These are phyloP conservation scores for Cyprinodon tularosa DNA, from an alignment of 2,113 vertebrate species.

Conservation along the genomic window DNA sequence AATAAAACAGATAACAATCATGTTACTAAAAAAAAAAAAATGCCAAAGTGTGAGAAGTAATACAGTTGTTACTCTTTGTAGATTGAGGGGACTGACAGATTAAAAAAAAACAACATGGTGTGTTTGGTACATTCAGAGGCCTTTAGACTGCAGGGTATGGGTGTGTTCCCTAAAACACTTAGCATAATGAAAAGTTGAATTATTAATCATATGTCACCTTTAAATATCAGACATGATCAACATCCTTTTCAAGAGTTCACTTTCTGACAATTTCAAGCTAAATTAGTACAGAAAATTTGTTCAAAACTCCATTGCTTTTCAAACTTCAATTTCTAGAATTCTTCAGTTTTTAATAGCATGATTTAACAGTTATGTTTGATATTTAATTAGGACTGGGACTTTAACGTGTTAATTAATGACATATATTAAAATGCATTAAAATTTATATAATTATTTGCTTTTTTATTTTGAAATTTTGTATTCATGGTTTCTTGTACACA, in stretches of 20 bases:
- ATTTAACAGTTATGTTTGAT: too few species aligned
- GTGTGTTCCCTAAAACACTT: neutral
- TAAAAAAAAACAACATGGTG: slow-evolving; percentile 27
- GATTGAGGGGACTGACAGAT: neutral
- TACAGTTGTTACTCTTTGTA: slow-evolving; percentile 5
- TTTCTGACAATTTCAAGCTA: neutral
- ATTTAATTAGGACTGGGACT: too few species aligned
- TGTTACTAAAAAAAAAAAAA: neutral
- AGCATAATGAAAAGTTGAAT: neutral
- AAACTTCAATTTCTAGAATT: neutral
- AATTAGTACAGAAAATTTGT: neutral
- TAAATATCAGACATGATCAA: neutral
- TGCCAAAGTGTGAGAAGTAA: slow-evolving; percentile 32
- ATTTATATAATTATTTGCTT: too few species aligned
- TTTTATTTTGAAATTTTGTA: too few species aligned
- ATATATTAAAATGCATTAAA: too few species aligned
- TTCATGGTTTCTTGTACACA: too few species aligned
- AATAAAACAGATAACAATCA: neutral
- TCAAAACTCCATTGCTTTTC: neutral
- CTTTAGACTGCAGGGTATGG: neutral
- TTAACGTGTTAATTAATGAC: too few species aligned
- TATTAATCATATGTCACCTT: neutral
- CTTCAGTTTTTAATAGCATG: neutral
- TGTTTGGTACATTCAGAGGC: slow-evolving; percentile 29
- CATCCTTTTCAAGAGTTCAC: neutral